Evolutionary conservation across 2,113 vertebrate genomes (phyloP).

Genomic region (Paraplagusia blochii): DNA sequence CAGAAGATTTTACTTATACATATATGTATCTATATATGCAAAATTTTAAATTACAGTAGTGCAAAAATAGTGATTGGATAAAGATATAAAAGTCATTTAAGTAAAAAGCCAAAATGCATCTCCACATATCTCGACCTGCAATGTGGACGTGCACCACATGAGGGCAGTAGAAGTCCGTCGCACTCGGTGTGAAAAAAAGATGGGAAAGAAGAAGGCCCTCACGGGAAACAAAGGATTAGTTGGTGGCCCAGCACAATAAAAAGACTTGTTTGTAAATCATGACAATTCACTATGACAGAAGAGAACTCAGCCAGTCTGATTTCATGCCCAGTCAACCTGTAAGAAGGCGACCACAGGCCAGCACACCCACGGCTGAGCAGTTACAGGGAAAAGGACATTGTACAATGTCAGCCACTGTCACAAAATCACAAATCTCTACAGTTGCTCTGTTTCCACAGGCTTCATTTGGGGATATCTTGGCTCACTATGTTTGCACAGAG

Average conservation of each 20-base stretch:
- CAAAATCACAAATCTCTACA: conserved; percentile 37
- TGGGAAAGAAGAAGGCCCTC: conserved; percentile 23
- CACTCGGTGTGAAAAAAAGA: conserved; percentile 4
- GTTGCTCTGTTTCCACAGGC: conserved; percentile 37
- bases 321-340: conserved; percentile 59
- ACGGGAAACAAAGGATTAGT: conserved; percentile 69
- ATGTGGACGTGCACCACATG: conserved; percentile 38
- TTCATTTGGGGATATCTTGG: conserved; percentile 21
- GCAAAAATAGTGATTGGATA: too few relatives aligned
- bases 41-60: too few relatives aligned
- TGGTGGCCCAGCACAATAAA: conserved; percentile 65
- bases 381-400: conserved; percentile 13
- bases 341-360: conserved; percentile 49
- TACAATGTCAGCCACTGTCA: conserved; percentile 45
- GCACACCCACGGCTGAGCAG: conserved; percentile 43
- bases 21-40: too few relatives aligned
- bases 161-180: conserved; percentile 53
- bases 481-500: conserved; percentile 13
- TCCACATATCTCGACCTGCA: neutral
- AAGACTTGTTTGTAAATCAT: conserved; percentile 63
- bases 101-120: too few relatives aligned
- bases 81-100: too few relatives aligned
- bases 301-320: conserved; percentile 63
- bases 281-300: conserved; percentile 56
- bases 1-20: too few relatives aligned